These are phyloP conservation scores for Nomada ruficornis DNA, from an alignment of 2,888 invertebrate species.

Conservation along the genomic window DNA sequence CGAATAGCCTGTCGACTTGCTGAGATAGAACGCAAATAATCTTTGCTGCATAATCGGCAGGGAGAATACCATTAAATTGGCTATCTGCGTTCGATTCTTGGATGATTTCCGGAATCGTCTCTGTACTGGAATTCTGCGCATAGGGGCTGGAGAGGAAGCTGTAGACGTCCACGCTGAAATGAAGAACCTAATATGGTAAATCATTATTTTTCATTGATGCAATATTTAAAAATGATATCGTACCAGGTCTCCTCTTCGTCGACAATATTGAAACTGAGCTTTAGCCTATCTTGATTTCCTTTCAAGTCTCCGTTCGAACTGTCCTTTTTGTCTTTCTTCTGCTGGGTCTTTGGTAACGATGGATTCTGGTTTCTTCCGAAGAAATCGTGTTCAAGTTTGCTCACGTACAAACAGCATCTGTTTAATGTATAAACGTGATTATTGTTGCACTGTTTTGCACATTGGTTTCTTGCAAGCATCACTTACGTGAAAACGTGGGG, in stretches of 20 bases:
- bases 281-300: constrained; percentile 87
- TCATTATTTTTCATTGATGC: not conserved
- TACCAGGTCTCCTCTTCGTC: constrained; percentile 92
- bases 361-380: constrained; percentile 93
- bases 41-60: constrained; percentile 93
- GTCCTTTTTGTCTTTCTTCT: constrained; percentile 86
- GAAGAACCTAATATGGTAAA: not conserved
- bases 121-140: constrained; percentile 85
- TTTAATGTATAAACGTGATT: not conserved
- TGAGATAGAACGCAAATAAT: constrained; percentile 96
- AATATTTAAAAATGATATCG: constrained; percentile 64
- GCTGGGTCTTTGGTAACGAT: constrained; percentile 87
- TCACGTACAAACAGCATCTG: constrained; percentile 95
- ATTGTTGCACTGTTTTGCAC: no score
- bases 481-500: constrained; percentile 93
- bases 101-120: constrained; percentile 90
- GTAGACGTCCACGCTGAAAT: constrained; percentile 91
- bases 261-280: constrained; percentile 87
- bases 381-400: constrained; percentile 95
- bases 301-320: constrained; percentile 86
- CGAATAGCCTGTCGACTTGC: constrained; percentile 95
- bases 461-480: no score
- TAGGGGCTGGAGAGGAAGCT: constrained; percentile 91
- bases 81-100: constrained; percentile 86
- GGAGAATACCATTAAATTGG: constrained; percentile 87